Evolutionary conservation across 1,140 invertebrate species (phyloP).

Genomic region (Drosophila carrolli): DNA sequence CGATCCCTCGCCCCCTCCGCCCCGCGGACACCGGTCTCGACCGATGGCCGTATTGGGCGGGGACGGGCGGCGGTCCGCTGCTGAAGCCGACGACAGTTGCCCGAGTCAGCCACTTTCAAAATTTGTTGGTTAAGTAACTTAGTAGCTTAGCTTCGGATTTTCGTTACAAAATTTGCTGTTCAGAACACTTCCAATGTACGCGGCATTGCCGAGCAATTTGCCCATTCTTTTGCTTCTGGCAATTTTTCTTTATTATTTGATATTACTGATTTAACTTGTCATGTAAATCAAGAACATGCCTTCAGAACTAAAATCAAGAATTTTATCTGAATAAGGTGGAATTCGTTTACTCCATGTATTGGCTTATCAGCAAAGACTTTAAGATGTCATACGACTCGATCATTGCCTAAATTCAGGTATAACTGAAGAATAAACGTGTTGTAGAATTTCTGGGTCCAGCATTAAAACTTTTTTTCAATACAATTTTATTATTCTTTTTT

Average conservation of each 20-base stretch:
- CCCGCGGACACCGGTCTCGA: slow-evolving; percentile 57
- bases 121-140: slow-evolving; percentile 85
- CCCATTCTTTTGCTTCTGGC: slow-evolving; percentile 76
- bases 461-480: too few species aligned
- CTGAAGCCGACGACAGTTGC: slow-evolving; percentile 81
- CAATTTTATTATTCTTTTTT: too few species aligned
- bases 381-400: too few species aligned
- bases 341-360: too few species aligned
- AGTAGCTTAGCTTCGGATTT: slow-evolving; percentile 85
- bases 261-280: too few species aligned
- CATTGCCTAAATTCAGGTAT: too few species aligned
- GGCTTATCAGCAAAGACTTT: too few species aligned
- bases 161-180: slow-evolving; percentile 84
- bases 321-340: too few species aligned
- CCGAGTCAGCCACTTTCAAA: slow-evolving; percentile 84
- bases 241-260: neutral
- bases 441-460: too few species aligned
- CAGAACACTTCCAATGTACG: slow-evolving; percentile 84
- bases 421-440: too few species aligned
- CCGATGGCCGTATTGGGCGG: slow-evolving; percentile 63
- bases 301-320: too few species aligned
- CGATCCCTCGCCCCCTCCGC: slow-evolving; percentile 59
- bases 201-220: slow-evolving; percentile 85
- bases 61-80: slow-evolving; percentile 65
- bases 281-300: too few species aligned